phyloP scores from a whole-genome alignment of 2,888 invertebrate species.

The Abscondita cerata region DNA sequence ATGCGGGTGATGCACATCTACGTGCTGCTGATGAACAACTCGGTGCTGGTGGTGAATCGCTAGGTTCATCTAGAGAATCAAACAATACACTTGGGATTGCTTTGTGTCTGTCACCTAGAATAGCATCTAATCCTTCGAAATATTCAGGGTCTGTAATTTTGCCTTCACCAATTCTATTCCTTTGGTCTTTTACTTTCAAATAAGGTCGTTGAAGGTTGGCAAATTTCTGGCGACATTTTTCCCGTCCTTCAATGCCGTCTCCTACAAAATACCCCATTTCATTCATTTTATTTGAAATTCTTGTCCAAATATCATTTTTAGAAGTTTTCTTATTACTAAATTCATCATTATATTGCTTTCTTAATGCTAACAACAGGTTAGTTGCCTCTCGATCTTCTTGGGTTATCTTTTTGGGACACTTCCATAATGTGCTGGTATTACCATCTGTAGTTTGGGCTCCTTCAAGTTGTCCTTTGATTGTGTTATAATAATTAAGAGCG shows the following conservation, averaged over 20 bases:
- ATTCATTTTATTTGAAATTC: background rate
- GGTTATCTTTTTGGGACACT: slow-evolving; percentile 2
- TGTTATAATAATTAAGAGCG: slow-evolving; percentile 4
- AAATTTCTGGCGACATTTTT: slow-evolving; percentile 8
- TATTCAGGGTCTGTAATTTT: background rate
- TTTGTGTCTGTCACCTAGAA: background rate
- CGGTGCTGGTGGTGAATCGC: background rate
- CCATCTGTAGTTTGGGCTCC: slow-evolving; percentile 1
- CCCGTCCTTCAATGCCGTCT: slow-evolving; percentile 2
- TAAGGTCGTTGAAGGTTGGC: slow-evolving; percentile 1
- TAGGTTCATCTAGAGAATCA: background rate
- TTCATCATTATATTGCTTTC: slow-evolving; percentile 10
- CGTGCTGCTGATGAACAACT: background rate
- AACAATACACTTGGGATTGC: background rate
- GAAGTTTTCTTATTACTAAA: slow-evolving; percentile 27
- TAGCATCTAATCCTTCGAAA: slow-evolving; percentile 2
- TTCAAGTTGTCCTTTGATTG: background rate
- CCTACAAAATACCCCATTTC: slow-evolving; percentile 3
- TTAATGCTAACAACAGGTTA: slow-evolving; percentile 3
- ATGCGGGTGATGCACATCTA: background rate
- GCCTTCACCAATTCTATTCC: background rate
- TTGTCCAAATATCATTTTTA: slow-evolving; percentile 16
- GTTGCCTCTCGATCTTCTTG: slow-evolving; percentile 7
- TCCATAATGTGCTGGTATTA: background rate
- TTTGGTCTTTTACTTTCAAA: slow-evolving; percentile 3